Base-by-base conservation (phyloP, 2,888 invertebrate species). In the Vandiemenella viatica region DNA sequence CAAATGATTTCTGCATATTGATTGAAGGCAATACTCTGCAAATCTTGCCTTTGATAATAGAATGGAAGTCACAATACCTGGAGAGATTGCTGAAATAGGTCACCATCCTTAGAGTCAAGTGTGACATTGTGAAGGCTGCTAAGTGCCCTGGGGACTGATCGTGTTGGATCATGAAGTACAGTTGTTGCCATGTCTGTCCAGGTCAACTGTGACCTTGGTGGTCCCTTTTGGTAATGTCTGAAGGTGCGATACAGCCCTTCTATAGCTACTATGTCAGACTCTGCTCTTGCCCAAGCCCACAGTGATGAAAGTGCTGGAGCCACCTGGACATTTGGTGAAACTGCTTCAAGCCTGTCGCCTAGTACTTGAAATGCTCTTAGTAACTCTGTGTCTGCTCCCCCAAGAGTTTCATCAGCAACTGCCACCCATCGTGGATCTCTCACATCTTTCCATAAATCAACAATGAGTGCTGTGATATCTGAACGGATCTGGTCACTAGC, bases 181-280 rank as follows among this genome's bases (percentile, higher is more conserved):
- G 75, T 73, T 50, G 79, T 75, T 0, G 79, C 75, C 53, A 87
- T 64, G 63, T 82, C 79, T 48, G 74, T 62, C 73, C 82, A 71
- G 5, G 75, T 72, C 40, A 70, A 67, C 50, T 69, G 63, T 4
- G 68, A 67, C 8, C 67, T 61, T 38, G 66, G 56, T 64, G 62
- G 50, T 61, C 57, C 37, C 17, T 51, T 22, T 52, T 78, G 74
- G 62, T 78, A 78, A 56, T 75, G 69, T 49, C 79, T 66, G 62
- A 81, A 86, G 42, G 73, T 74, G 53, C 73, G 74, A 62, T 84
- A 86, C 46, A 83, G 63, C 0, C 76, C 76, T 53, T 80, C 76
- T 22, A 87, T 69, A 16, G 73, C 66, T 42, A 73, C 67, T 57
- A 83, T 62, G 60, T 80, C 79, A 23, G 73, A 69, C 50, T 76